A percentile compares a stretch with the other conserved stretches of the same genome.
phyloP scores from a whole-genome alignment of 2,888 invertebrate species.

The Drosophila greeni region DNA sequence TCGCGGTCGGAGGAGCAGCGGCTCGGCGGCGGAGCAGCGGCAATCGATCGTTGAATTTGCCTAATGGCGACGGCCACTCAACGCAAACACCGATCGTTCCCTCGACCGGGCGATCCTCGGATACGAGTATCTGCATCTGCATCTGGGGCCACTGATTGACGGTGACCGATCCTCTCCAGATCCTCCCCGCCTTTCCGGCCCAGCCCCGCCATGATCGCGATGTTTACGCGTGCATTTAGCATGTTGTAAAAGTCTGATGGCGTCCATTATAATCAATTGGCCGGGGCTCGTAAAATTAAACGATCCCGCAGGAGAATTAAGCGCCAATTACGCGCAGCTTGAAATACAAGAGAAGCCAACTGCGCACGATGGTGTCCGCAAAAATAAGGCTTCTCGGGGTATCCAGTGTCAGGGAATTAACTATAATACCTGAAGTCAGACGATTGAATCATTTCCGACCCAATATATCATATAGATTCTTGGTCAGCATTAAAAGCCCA shows the following conservation, averaged over 20 bases:
- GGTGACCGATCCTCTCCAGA: constrained; percentile 38
- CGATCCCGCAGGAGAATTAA: constrained; percentile 79
- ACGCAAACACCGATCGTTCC: constrained; percentile 64
- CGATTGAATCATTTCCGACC: too few species aligned
- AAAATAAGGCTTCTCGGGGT: neutral
- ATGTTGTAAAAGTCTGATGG: constrained; percentile 78
- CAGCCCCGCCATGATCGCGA: constrained; percentile 45
- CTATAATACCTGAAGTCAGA: too few species aligned
- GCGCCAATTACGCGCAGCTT: constrained; percentile 77
- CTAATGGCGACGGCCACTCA: constrained; percentile 76
- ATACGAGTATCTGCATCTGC: constrained; percentile 47
- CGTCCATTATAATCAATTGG: constrained; percentile 79
- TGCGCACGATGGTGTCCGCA: constrained; percentile 10
- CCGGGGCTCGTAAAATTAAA: constrained; percentile 79
- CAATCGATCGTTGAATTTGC: constrained; percentile 74
- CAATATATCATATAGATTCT: too few species aligned
- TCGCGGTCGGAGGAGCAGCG: constrained; percentile 44
- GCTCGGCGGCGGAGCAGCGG: constrained; percentile 18
- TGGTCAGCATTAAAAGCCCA: too few species aligned
- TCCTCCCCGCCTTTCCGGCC: constrained; percentile 8
- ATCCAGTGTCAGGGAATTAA: too few species aligned
- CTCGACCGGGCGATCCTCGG: constrained; percentile 23
- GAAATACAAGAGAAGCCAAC: constrained; percentile 43
- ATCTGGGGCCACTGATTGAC: constrained; percentile 58
- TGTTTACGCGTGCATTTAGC: constrained; percentile 77